Evolutionary conservation across 2,797 vertebrate species (phyloP), one percentile per base, ranked within the genome.

Genomic region (Takifugu ocellatus): DNA sequence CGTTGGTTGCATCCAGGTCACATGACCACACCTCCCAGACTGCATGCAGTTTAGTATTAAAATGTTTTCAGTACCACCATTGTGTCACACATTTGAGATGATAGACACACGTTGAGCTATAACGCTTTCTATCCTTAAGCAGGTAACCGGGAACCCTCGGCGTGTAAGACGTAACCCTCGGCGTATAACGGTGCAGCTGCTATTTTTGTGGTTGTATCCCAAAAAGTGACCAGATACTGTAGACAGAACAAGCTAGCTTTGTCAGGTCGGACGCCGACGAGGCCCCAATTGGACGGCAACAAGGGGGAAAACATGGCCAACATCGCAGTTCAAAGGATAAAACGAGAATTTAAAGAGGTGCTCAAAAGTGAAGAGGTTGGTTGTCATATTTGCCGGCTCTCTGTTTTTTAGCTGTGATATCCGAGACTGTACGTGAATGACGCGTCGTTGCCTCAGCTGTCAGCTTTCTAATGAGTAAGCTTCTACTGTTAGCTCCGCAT

Each of bases 301-400:
- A 77, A 76, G 26, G 71, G 84, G 76, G 82, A 72, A 78, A 83
- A 60, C 90, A 98, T 98, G 96, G 94, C 96, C 75, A 98, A 98
- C 91, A 98, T 98, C 89, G 96, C 96, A 73, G 96, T 98, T 74
- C 96, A 98, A 90, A 94, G 96, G 91, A 98, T 98, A 93, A 98
- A 98, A 93, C 92, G 96, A 81, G 96, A 98, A 91, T 98, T 98
- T 89, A 98, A 98, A 92, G 96, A 98, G 90, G 96, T 98, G 86
- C 90, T 97, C 66, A 98, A 97, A 88, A 98, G 96, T 74, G 96
- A 98, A 91, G 96, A 98, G 96, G 96, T 97, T 63, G 87, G 87
- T 79, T 36, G 49, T 49, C 50, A 44, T 7, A 49, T 62, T 49
- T 59, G 5, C 2, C 5, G 8, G 29, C 56, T 53, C 16, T 25